Conservation (phyloP, 2,113 vertebrate species). For the Crotalus horridus region DNA sequence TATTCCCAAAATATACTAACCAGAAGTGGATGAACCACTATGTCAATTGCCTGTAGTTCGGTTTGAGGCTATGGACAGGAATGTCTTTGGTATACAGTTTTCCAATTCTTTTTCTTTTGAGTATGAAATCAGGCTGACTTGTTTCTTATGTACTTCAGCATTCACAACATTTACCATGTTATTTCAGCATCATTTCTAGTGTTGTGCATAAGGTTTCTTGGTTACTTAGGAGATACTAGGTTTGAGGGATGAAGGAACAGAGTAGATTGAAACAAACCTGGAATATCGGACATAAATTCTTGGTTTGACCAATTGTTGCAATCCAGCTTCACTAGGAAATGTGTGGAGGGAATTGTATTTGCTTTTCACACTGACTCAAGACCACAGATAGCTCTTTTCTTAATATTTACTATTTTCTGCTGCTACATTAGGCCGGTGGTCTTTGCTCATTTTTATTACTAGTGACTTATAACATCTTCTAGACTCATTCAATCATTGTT, state of each 20-base stretch:
- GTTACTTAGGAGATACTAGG: not conserved
- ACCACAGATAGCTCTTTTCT: not conserved
- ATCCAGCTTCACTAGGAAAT: not conserved
- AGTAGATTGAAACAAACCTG: not conserved
- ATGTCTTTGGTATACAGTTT: not conserved
- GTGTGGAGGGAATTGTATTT: not conserved
- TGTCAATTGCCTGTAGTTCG: not conserved
- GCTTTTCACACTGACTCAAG: not conserved
- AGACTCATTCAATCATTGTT: not conserved
- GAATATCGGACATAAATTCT: not conserved
- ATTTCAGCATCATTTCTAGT: not conserved
- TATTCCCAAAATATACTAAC: not conserved
- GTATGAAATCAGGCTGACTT: not conserved
- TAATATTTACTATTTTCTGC: not conserved
- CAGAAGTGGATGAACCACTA: not conserved
- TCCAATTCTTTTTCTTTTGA: not conserved
- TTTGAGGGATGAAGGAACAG: not conserved
- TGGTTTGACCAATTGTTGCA: not conserved
- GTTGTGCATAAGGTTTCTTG: not conserved
- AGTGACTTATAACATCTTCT: not conserved
- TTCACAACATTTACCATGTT: not conserved
- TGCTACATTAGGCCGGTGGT: not conserved
- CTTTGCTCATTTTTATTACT: not conserved
- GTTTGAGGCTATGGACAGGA: not conserved
- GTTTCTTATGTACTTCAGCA: not conserved